phyloP scores from a whole-genome alignment of 2,888 invertebrate species.

The Smittia aterrima region DNA sequence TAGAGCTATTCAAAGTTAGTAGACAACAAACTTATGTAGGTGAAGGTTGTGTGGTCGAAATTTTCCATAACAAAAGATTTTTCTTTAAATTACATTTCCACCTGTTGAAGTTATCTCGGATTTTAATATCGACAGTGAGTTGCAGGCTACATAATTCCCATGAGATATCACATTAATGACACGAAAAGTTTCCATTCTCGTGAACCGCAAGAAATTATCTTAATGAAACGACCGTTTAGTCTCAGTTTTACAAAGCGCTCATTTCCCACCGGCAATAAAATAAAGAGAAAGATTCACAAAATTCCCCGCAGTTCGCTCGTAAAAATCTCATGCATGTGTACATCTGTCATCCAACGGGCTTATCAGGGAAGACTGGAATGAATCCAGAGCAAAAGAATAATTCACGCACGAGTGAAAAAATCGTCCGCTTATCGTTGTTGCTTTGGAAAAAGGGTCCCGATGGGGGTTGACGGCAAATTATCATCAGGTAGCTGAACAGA shows the following conservation, averaged over 20 bases:
- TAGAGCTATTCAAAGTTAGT: too few relatives aligned
- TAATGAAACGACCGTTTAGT: constrained; percentile 1
- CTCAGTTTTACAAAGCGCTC: neutral
- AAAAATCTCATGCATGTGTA: neutral
- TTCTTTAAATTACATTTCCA: too few relatives aligned
- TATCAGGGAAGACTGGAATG: neutral
- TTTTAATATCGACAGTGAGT: too few relatives aligned
- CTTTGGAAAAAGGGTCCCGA: neutral
- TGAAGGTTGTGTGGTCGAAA: too few relatives aligned
- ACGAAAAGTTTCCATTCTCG: too few relatives aligned
- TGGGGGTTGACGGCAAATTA: neutral
- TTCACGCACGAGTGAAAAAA: constrained; percentile 2
- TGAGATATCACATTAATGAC: too few relatives aligned
- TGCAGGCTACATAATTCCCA: too few relatives aligned
- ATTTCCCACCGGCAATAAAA: neutral
- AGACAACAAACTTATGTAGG: too few relatives aligned
- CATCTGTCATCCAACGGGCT: neutral
- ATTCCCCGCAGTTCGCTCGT: neutral
- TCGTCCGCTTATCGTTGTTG: neutral
- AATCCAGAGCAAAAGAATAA: neutral
- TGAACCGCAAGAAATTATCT: neutral
- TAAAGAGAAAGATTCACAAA: neutral
- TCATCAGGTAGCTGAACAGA: neutral
- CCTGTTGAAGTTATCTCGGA: too few relatives aligned
- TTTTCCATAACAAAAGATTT: too few relatives aligned